These are phyloP conservation scores for Hippasteria phrygiana DNA, from an alignment of 53 echinoderm and acorn worm genomes.

Conservation along the genomic window DNA sequence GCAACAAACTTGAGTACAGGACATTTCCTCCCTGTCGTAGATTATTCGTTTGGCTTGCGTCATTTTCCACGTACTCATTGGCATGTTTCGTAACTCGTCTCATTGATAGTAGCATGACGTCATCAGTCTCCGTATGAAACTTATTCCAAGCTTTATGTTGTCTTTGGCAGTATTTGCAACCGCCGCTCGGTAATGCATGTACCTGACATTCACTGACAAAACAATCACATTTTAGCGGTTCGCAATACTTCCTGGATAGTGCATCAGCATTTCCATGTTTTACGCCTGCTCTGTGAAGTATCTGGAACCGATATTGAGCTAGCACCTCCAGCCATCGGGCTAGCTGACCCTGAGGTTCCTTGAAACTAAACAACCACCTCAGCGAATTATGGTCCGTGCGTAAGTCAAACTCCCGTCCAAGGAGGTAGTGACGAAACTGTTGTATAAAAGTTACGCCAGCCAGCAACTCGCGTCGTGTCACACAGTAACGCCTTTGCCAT, in stretches of 20 bases:
- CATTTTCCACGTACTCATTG: background rate
- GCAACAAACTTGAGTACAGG: background rate
- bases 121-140: conserved; percentile 39
- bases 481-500: conserved; percentile 56
- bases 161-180: conserved; percentile 35
- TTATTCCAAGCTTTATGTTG: background rate
- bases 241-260: conserved; percentile 43
- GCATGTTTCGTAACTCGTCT: background rate
- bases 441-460: conserved; percentile 9
- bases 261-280: conserved; percentile 76
- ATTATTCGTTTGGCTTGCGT: background rate
- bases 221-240: background rate
- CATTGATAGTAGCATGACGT: conserved; percentile 7
- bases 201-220: background rate
- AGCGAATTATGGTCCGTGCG: conserved; percentile 65
- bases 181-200: conserved; percentile 38
- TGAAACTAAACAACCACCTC: conserved; percentile 59
- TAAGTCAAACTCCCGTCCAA: conserved; percentile 46
- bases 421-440: conserved; percentile 55
- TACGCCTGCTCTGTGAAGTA: conserved; percentile 59
- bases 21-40: background rate
- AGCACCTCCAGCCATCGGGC: conserved; percentile 79
- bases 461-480: conserved; percentile 37
- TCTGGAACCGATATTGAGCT: conserved; percentile 69
- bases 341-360: conserved; percentile 49